phyloP scores from a whole-genome alignment of 2,113 vertebrate genomes.

The Pelobates fuscus region DNA sequence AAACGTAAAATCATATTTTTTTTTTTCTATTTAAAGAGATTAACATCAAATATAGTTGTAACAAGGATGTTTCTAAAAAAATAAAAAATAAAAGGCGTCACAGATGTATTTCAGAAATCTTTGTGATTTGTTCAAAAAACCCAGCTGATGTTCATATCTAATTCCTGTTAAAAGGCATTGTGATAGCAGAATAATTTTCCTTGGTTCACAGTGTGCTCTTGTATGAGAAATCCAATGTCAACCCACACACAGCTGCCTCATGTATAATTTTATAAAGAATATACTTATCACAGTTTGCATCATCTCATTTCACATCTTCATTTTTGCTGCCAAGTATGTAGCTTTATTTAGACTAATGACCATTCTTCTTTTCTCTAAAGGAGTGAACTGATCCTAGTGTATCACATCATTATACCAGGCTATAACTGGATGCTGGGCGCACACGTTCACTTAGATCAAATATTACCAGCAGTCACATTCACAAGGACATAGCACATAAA shows the following conservation, averaged over 20 bases:
- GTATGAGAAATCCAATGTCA: constrained; percentile 47
- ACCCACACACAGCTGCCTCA: constrained; percentile 49
- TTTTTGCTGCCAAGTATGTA: constrained; percentile 47
- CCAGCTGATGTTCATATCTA: constrained; percentile 31
- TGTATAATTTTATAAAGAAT: constrained; percentile 52
- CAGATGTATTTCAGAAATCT: neutral
- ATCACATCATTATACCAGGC: constrained; percentile 46
- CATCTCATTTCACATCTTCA: constrained; percentile 50
- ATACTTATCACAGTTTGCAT: constrained; percentile 51
- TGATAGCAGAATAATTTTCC: constrained; percentile 36
- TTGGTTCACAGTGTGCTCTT: constrained; percentile 43
- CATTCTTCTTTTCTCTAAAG: constrained; percentile 44
- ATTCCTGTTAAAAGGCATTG: constrained; percentile 42
- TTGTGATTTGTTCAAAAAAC: constrained; percentile 7
- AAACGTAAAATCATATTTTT: too few relatives aligned
- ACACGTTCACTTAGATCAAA: constrained; percentile 40
- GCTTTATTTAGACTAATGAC: constrained; percentile 51
- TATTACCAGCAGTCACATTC: constrained; percentile 39
- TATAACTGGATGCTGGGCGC: constrained; percentile 37
- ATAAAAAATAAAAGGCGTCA: neutral
- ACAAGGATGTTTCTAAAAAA: too few relatives aligned
- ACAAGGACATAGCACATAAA: constrained; percentile 35
- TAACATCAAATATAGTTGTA: too few relatives aligned
- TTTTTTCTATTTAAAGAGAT: too few relatives aligned
- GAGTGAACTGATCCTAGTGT: constrained; percentile 44